Conservation (phyloP, 37 sponge, comb jelly and placozoan genomes). For the Beroe ovata region DNA sequence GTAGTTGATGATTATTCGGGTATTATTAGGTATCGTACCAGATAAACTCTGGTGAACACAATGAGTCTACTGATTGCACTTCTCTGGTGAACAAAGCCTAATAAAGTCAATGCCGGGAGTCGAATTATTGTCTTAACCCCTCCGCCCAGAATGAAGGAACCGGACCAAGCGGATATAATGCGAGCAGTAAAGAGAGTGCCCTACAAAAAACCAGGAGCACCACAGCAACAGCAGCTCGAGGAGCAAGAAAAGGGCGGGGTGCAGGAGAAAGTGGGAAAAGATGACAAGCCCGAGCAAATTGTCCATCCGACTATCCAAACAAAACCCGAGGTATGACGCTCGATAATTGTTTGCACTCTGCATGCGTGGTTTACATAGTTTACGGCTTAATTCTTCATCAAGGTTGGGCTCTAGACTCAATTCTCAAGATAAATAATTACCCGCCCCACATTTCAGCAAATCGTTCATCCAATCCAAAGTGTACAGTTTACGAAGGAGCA, state of each 20-base stretch:
- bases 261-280: background rate
- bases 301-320: conserved; percentile 36
- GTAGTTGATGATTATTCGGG: too few species aligned
- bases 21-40: too few species aligned
- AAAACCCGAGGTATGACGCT: conserved; percentile 54
- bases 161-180: conserved; percentile 41
- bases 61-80: too few species aligned
- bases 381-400: too few species aligned
- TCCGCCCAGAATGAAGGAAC: conserved; percentile 26
- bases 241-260: background rate
- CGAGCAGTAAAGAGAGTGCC: background rate
- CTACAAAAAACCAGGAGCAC: background rate
- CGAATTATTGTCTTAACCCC: too few species aligned
- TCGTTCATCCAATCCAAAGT: conserved; percentile 32
- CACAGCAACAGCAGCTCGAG: background rate
- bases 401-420: too few species aligned
- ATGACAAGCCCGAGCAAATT: conserved; percentile 53
- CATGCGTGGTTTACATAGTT: too few species aligned
- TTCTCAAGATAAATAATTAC: background rate
- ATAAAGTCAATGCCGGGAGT: too few species aligned
- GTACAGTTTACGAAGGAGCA: conserved; percentile 41
- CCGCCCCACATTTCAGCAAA: conserved; percentile 33
- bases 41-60: too few species aligned
- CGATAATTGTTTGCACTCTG: too few species aligned
- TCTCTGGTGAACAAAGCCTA: too few species aligned